Evolutionary conservation across 2,888 invertebrate genomes (phyloP).

Genomic region (Gasteruption jaculator): DNA sequence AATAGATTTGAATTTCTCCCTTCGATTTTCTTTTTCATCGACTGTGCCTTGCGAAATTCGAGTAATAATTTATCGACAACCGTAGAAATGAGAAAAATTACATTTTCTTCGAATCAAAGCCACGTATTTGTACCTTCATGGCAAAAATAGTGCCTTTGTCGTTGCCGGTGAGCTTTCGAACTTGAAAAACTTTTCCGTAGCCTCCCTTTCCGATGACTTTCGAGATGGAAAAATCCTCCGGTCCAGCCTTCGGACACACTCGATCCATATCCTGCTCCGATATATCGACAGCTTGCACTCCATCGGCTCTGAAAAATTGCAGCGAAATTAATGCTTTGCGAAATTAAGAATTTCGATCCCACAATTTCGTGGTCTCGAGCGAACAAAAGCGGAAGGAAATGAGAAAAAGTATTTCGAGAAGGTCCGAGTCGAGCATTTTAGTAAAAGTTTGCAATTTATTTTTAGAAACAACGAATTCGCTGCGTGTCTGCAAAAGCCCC

Average conservation of each 20-base stretch:
- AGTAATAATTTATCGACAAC: too few species aligned
- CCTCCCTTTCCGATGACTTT: slow-evolving; percentile 73
- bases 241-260: slow-evolving; percentile 81
- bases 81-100: neutral
- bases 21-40: too few species aligned
- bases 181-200: slow-evolving; percentile 68
- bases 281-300: slow-evolving; percentile 66
- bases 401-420: too few species aligned
- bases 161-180: slow-evolving; percentile 63
- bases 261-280: slow-evolving; percentile 78
- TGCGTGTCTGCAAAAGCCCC: too few species aligned
- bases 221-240: slow-evolving; percentile 72
- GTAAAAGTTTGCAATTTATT: too few species aligned
- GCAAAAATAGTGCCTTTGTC: slow-evolving; percentile 67
- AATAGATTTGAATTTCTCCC: too few species aligned
- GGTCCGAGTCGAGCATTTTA: too few species aligned
- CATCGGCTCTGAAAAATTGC: slow-evolving; percentile 50
- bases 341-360: neutral
- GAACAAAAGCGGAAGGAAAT: neutral
- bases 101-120: too few species aligned
- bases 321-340: too few species aligned
- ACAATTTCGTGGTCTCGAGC: neutral
- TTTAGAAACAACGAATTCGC: too few species aligned
- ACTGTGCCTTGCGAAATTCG: too few species aligned
- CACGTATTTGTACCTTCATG: slow-evolving; percentile 75